Evolutionary conservation across 2,113 vertebrate genomes (phyloP).

Genomic region (Notarius lentiginosus): DNA sequence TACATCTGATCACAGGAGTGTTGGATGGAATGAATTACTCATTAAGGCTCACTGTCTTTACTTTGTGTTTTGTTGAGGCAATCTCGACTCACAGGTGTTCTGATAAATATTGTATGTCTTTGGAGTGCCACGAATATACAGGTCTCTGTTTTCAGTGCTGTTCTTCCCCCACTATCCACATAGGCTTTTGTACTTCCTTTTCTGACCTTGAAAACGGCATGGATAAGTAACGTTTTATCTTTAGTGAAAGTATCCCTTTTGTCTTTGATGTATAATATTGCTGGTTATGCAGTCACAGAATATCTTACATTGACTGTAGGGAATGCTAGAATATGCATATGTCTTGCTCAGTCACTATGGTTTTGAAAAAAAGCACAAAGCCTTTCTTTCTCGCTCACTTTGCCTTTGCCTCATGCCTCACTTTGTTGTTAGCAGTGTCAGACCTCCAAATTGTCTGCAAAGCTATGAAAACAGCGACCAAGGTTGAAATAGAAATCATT

Average conservation of each 20-base stretch:
- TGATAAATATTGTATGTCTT: slow-evolving; percentile 54
- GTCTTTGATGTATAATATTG: slow-evolving; percentile 13
- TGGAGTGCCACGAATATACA: slow-evolving; percentile 39
- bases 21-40: slow-evolving; percentile 49
- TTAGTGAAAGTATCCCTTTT: slow-evolving; percentile 22
- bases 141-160: slow-evolving; percentile 5
- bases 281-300: neutral
- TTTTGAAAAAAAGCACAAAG: neutral
- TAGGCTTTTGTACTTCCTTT: neutral
- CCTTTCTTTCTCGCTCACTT: slow-evolving; percentile 3
- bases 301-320: neutral
- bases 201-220: neutral
- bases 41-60: slow-evolving; percentile 48
- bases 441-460: neutral
- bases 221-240: neutral
- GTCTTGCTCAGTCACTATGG: neutral
- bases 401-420: slow-evolving; percentile 13
- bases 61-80: slow-evolving; percentile 34
- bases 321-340: neutral
- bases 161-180: neutral
- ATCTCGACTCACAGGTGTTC: slow-evolving; percentile 39
- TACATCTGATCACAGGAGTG: slow-evolving; percentile 32
- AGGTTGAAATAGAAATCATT: slow-evolving; percentile 25
- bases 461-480: slow-evolving; percentile 38
- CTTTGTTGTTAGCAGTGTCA: slow-evolving; percentile 1